phyloP scores from a whole-genome alignment of 2,113 vertebrate genomes.

The Orthonyx spaldingii region DNA sequence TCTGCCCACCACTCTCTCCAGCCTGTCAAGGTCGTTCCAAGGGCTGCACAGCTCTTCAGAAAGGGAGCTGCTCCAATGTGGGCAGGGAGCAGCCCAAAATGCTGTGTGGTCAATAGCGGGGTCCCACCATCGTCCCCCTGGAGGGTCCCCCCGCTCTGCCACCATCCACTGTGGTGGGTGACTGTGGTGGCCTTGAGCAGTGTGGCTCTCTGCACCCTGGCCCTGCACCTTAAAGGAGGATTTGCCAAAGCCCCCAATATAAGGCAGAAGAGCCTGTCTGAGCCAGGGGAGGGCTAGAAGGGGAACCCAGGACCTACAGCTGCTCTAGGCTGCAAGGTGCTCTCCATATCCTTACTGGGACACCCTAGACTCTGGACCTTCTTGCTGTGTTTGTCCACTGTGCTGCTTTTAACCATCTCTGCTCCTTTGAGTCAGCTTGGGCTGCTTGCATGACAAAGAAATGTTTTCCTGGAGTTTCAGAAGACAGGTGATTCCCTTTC shows the following conservation, averaged over 20 bases:
- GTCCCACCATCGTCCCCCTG: background rate
- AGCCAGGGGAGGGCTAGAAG: background rate
- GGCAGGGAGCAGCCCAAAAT: background rate
- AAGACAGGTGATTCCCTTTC: background rate
- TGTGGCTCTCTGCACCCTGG: background rate
- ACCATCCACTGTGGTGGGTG: background rate
- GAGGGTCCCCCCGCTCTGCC: background rate
- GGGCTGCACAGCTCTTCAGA: background rate
- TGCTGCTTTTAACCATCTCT: background rate
- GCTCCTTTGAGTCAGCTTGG: background rate
- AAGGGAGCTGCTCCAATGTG: background rate
- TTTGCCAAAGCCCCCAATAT: background rate
- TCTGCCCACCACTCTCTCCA: background rate
- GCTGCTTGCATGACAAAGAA: background rate
- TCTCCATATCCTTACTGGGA: rapidly evolving
- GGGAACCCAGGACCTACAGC: rapidly evolving
- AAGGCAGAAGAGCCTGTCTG: background rate
- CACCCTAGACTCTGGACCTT: background rate
- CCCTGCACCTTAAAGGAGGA: background rate
- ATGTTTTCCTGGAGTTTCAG: background rate
- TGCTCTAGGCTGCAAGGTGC: background rate
- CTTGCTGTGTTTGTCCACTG: background rate
- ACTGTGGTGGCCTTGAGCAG: background rate
- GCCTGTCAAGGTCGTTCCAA: background rate
- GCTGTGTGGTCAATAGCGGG: background rate